Conservation (phyloP, 2,888 invertebrate species). For the Drosophila hamatofila region DNA sequence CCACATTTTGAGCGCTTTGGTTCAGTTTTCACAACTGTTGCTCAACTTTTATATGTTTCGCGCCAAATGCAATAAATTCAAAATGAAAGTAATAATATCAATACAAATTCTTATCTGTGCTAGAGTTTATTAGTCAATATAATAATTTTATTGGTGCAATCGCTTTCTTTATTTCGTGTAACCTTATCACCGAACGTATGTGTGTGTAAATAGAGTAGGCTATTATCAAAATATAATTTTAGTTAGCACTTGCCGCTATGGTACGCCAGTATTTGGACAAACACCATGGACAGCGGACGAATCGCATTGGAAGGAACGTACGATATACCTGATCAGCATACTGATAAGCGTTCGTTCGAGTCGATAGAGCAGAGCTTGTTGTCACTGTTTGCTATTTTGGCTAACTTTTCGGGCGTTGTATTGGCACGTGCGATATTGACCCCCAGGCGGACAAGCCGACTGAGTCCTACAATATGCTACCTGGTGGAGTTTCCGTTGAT, state of each 20-base stretch:
- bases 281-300: conserved; percentile 44
- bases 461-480: conserved; percentile 70
- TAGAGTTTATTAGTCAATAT: neutral
- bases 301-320: neutral
- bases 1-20: neutral
- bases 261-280: conserved; percentile 36
- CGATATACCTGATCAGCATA: neutral
- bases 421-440: conserved; percentile 64
- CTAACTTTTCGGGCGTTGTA: conserved; percentile 63
- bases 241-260: conserved; percentile 22
- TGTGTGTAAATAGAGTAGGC: conserved; percentile 29
- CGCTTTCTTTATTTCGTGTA: neutral
- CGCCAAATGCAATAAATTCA: neutral
- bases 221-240: conserved; percentile 38
- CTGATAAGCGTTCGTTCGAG: conserved; percentile 62
- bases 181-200: conserved; percentile 13
- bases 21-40: neutral
- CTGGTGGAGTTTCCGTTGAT: conserved; percentile 87
- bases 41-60: neutral
- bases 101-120: neutral
- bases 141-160: neutral
- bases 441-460: conserved; percentile 25
- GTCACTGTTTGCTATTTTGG: conserved; percentile 71
- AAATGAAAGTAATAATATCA: neutral
- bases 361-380: conserved; percentile 61